phyloP scores from a whole-genome alignment of 2,113 vertebrate genomes.

The Carassius gibelio region DNA sequence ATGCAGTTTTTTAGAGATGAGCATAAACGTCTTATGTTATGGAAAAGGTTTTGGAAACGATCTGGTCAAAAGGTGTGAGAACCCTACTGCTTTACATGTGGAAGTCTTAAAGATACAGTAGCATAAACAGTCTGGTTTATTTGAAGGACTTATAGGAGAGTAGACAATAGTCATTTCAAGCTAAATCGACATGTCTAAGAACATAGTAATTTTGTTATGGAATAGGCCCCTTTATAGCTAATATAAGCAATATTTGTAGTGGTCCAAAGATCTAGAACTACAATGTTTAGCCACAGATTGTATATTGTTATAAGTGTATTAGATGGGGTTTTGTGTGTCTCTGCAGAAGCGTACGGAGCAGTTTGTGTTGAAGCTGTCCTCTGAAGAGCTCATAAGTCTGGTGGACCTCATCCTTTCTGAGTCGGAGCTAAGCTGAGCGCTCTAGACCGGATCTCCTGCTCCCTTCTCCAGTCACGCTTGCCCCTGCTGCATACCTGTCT shows the following conservation, averaged over 20 bases:
- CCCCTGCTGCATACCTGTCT: slow-evolving; percentile 92
- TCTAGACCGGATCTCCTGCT: slow-evolving; percentile 76
- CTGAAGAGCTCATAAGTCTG: slow-evolving; percentile 86
- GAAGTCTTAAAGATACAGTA: not conserved
- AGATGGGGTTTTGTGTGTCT: not conserved
- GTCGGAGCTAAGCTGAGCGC: slow-evolving; percentile 61
- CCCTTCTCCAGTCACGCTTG: slow-evolving; percentile 89
- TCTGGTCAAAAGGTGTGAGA: not conserved
- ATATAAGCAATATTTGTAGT: not conserved
- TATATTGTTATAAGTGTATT: not conserved
- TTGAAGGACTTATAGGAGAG: not conserved
- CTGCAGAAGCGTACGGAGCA: slow-evolving; percentile 90
- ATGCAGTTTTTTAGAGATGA: not conserved
- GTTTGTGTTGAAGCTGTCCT: slow-evolving; percentile 83
- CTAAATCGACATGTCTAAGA: not conserved
- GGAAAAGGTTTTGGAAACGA: not conserved
- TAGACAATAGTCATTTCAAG: not conserved
- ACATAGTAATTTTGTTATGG: not conserved
- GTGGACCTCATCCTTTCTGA: slow-evolving; percentile 92
- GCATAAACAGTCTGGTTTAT: not conserved
- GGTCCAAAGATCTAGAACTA: not conserved
- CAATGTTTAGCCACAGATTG: not conserved
- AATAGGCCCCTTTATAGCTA: not conserved
- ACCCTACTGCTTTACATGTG: not conserved
- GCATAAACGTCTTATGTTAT: not conserved